Conservation (phyloP, 2,888 invertebrate genomes). For the Bursaphelenchus okinawaensis region DNA sequence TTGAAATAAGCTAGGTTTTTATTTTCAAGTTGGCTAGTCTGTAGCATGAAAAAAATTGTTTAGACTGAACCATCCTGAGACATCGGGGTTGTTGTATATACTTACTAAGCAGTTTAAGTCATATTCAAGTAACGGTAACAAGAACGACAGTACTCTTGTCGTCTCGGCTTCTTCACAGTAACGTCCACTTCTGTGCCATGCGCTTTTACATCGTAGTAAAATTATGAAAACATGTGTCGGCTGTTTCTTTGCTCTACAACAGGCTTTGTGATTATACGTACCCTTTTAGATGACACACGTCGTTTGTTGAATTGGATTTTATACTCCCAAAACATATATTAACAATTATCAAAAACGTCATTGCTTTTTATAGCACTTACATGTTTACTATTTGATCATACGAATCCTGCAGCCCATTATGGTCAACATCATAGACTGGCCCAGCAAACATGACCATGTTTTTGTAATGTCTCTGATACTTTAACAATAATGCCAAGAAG, state of each 20-base stretch:
- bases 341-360: not conserved
- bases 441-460: conserved; percentile 27
- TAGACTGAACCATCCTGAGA: no score
- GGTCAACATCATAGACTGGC: conserved; percentile 26
- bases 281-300: no score
- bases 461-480: conserved; percentile 31
- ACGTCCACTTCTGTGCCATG: conserved; percentile 19
- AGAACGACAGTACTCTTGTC: conserved; percentile 27
- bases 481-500: conserved; percentile 17
- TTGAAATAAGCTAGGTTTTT: no score
- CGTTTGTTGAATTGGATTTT: no score
- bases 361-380: not conserved
- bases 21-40: not conserved
- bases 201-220: conserved; percentile 26
- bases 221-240: conserved; percentile 35
- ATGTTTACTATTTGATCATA: not conserved
- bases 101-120: conserved; percentile 36
- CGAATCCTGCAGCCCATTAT: conserved; percentile 28
- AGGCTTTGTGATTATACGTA: no score
- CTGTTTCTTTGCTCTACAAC: not conserved
- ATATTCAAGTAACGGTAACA: conserved; percentile 28
- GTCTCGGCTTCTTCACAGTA: conserved; percentile 21
- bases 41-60: not conserved
- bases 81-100: not conserved
- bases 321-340: no score